Percentiles rank a stretch among this genome's conserved stretches.
These are phyloP conservation scores for Nothocercus julius DNA, from an alignment of 2,113 vertebrate genomes.

Conservation along the genomic window DNA sequence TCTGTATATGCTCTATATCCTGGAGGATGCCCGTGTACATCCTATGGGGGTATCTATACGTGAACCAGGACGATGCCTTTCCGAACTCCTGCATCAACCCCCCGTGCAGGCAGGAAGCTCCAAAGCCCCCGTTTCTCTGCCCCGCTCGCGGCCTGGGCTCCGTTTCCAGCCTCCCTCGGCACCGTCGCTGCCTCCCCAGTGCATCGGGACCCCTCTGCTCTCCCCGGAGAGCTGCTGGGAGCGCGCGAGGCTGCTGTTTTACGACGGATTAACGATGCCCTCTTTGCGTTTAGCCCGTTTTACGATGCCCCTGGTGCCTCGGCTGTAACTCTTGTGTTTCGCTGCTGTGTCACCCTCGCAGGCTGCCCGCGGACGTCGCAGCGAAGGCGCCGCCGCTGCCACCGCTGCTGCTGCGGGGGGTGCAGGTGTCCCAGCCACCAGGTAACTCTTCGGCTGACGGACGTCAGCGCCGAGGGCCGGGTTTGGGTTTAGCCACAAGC, in stretches of 20 bases:
- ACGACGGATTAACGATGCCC: slow-evolving; percentile 23
- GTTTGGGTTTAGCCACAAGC: neutral
- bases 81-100: no score
- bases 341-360: slow-evolving; percentile 45
- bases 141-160: neutral
- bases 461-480: neutral
- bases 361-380: neutral
- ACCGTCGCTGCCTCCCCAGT: neutral
- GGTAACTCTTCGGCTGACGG: neutral
- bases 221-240: slow-evolving; percentile 3
- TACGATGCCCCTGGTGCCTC: slow-evolving; percentile 19
- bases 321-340: slow-evolving; percentile 52
- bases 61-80: no score
- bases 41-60: no score
- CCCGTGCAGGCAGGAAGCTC: no score
- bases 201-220: accelerated
- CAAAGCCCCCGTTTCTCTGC: no score
- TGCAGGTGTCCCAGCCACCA: no score
- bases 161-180: neutral
- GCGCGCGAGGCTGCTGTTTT: slow-evolving; percentile 36
- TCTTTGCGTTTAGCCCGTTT: slow-evolving; percentile 52
- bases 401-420: accelerated
- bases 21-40: no score
- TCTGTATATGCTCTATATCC: no score
- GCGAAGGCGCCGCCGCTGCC: neutral